A percentile compares a stretch with the other conserved stretches of the same genome.
Conservation (phyloP, 2,113 vertebrate genomes). For the Trematomus loennbergii region DNA sequence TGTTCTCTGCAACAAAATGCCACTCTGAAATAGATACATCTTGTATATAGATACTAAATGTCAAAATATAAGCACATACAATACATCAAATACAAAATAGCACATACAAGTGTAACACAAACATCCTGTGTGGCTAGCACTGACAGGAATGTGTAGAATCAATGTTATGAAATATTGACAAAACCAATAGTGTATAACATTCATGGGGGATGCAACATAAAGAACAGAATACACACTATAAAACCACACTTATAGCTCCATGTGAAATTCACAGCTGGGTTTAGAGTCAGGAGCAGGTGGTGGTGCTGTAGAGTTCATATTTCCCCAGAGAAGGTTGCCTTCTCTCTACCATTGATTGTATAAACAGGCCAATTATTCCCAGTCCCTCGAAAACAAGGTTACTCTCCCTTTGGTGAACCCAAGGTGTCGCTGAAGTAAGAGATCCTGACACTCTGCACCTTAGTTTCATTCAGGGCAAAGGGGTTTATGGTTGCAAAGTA, state of each 20-base stretch:
- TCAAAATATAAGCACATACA: constrained; percentile 1
- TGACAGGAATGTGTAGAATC: not conserved
- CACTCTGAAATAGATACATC: not conserved
- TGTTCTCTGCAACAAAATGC: constrained; percentile 12
- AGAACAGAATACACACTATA: constrained; percentile 12
- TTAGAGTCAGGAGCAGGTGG: constrained; percentile 65
- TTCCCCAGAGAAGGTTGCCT: constrained; percentile 69
- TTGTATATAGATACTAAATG: not conserved
- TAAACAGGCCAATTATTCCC: constrained; percentile 76
- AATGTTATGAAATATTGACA: constrained; percentile 6
- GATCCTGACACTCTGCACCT: constrained; percentile 37
- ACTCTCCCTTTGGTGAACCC: constrained; percentile 39
- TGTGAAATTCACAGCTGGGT: constrained; percentile 30
- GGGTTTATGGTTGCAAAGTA: constrained; percentile 12
- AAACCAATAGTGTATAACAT: not conserved
- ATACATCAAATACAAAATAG: not conserved
- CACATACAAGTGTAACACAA: not conserved
- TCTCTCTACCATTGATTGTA: constrained; percentile 65
- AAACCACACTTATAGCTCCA: constrained; percentile 24
- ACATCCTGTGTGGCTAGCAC: not conserved
- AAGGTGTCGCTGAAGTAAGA: constrained; percentile 39
- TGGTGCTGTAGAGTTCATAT: constrained; percentile 59
- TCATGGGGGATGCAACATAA: not conserved
- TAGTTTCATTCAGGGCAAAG: constrained; percentile 34
- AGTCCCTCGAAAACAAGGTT: constrained; percentile 67